These are phyloP conservation scores for Manduca sexta DNA, from an alignment of 1,140 invertebrate genomes.

Conservation along the genomic window DNA sequence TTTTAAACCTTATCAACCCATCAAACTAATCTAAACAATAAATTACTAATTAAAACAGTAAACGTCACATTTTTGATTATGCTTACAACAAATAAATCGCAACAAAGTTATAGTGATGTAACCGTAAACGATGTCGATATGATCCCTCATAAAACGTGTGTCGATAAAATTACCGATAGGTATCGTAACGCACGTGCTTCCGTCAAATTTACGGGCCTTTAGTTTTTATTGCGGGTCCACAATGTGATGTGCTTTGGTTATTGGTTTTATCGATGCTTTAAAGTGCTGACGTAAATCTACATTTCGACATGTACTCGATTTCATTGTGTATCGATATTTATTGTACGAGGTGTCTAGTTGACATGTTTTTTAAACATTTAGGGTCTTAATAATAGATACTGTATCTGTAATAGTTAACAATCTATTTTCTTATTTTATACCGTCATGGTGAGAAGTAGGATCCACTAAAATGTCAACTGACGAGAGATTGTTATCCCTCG, in stretches of 20 bases:
- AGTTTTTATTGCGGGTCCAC: neutral
- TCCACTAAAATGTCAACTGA: too few relatives aligned
- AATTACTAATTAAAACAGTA: slow-evolving; percentile 41
- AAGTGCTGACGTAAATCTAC: neutral
- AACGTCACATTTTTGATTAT: slow-evolving; percentile 40
- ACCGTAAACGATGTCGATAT: slow-evolving; percentile 20
- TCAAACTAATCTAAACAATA: slow-evolving; percentile 16
- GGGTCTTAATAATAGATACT: too few relatives aligned
- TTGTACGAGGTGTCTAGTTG: too few relatives aligned
- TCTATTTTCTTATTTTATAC: too few relatives aligned
- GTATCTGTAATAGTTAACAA: too few relatives aligned
- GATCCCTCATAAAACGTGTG: slow-evolving; percentile 15
- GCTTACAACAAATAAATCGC: slow-evolving; percentile 40
- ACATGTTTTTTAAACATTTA: too few relatives aligned
- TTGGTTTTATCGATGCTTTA: slow-evolving; percentile 17
- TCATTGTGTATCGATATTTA: too few relatives aligned
- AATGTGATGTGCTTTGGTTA: neutral
- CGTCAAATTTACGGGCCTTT: slow-evolving; percentile 21
- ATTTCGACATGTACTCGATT: too few relatives aligned
- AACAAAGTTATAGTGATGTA: slow-evolving; percentile 26
- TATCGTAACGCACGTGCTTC: slow-evolving; percentile 26
- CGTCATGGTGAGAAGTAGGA: too few relatives aligned
- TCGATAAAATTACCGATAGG: slow-evolving; percentile 21
- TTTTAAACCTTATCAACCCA: too few relatives aligned
- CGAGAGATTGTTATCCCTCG: too few relatives aligned